A percentile compares a stretch with the other conserved stretches of the same genome.
These are phyloP conservation scores for Trididemnum nubilum DNA, from an alignment of 23 tunicate genomes.

Conservation along the genomic window DNA sequence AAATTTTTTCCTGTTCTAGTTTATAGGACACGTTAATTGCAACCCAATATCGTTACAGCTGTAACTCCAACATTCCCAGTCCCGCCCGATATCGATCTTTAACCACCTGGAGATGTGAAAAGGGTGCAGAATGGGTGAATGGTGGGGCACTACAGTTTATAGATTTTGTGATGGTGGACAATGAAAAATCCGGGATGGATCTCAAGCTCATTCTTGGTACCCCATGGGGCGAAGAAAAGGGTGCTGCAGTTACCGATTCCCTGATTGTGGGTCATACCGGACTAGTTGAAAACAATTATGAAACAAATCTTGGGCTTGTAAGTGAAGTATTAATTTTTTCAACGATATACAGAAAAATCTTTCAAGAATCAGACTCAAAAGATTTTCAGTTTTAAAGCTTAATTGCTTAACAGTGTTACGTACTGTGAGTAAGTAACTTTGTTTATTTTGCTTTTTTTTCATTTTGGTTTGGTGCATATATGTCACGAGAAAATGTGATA, in stretches of 20 bases:
- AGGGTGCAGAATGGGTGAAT: constrained; percentile 96
- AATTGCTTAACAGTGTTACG: too few species aligned
- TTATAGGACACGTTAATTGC: too few species aligned
- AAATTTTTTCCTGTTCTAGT: too few species aligned
- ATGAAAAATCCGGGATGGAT: constrained; percentile 77
- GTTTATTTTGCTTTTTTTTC: too few species aligned
- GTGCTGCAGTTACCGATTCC: constrained; percentile 39
- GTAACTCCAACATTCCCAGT: constrained; percentile 52
- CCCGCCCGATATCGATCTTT: constrained; percentile 79
- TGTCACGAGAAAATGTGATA: too few species aligned
- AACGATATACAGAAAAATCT: too few species aligned
- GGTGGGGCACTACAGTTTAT: constrained; percentile 93
- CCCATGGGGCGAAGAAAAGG: constrained; percentile 39
- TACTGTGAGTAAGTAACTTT: too few species aligned
- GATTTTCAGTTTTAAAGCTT: too few species aligned
- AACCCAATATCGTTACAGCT: too few species aligned
- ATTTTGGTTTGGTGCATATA: too few species aligned
- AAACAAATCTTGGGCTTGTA: constrained; percentile 53
- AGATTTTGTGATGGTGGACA: constrained; percentile 71
- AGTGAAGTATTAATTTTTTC: too few species aligned
- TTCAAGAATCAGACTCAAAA: too few species aligned
- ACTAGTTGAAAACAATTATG: not conserved
- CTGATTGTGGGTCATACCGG: constrained; percentile 54
- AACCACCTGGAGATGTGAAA: constrained; percentile 92
- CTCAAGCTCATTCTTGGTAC: constrained; percentile 52